Evolutionary conservation across 2,113 vertebrate genomes (phyloP), one percentile per base, ranked within the genome.

Genomic region (Emydocephalus ijimae): DNA sequence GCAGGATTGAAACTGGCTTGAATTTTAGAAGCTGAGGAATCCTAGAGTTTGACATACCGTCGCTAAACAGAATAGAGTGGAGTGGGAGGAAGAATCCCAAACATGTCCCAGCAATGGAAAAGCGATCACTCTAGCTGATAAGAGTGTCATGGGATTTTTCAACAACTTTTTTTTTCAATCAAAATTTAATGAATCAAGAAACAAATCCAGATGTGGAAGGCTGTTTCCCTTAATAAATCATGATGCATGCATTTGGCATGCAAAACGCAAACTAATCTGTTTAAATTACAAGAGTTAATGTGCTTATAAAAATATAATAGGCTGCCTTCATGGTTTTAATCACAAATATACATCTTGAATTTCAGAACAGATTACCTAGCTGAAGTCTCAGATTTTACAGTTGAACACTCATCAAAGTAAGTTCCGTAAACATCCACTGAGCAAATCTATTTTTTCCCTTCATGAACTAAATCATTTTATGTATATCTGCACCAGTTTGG

Each of bases 291-390:
- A 94, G 95, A 93, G 43, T 95, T 91, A 97, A 95, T 87, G 91
- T 91, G 61, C 92, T 92, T 96, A 93, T 93, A 96, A 93, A 96
- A 95, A 97, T 81, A 97, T 96, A 97, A 97, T 43, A 93, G 74
- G 54, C 81, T 59, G 91, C 93, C 96, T 98, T 97, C 95, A 93
- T 93, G 94, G 94, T 96, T 96, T 97, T 96, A 96, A 97, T 94
- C 94, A 95, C 93, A 96, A 98, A 96, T 97, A 97, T 91, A 69
- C 14, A 95, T 88, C 94, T 93, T 85, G 56, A 81, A 50, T 91
- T 97, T 93, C 93, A 90, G 74, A 94, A 95, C 89, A 94, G 90
- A 94, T 61, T 14, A 91, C 56, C 6, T 39, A 90, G 91, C 94
- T 94, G 48, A 91, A 93, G 45, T 1, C 95, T 56, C 74, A 95